These are phyloP conservation scores for Urosaurus nigricauda DNA, from an alignment of 2,797 vertebrate species.

Conservation along the genomic window DNA sequence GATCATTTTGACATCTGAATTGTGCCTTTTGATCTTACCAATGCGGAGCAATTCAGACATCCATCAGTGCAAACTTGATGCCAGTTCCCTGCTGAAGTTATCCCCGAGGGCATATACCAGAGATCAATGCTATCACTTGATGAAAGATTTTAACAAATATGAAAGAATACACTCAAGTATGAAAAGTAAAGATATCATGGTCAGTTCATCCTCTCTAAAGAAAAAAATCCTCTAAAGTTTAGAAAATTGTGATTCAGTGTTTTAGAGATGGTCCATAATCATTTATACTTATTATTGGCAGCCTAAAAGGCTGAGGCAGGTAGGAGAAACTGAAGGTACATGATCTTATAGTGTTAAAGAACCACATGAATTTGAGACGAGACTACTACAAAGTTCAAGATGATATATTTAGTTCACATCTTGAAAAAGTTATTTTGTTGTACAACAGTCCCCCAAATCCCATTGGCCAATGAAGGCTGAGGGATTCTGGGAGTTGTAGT, in stretches of 20 bases:
- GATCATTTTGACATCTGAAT: conserved; percentile 12
- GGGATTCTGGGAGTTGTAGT: too few relatives aligned
- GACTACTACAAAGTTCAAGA: not conserved
- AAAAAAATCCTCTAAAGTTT: not conserved
- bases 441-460: too few relatives aligned
- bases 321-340: not conserved
- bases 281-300: not conserved
- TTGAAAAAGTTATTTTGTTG: too few relatives aligned
- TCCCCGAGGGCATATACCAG: conserved; percentile 16
- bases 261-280: not conserved
- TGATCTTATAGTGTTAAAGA: not conserved
- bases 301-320: not conserved
- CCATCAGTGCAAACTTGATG: conserved; percentile 9
- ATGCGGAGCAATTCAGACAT: conserved; percentile 15
- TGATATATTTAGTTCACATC: not conserved
- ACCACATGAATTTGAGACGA: conserved; percentile 8
- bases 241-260: not conserved
- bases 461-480: too few relatives aligned
- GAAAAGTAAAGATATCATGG: not conserved
- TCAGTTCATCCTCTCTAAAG: not conserved
- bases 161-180: conserved; percentile 20
- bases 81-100: conserved; percentile 10
- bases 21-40: conserved; percentile 2
- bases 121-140: conserved; percentile 23
- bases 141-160: conserved; percentile 27